Percentiles rank a stretch among this genome's conserved stretches.
Evolutionary conservation across 2,113 vertebrate genomes (phyloP).

Genomic region (Arvicanthis niloticus): DNA sequence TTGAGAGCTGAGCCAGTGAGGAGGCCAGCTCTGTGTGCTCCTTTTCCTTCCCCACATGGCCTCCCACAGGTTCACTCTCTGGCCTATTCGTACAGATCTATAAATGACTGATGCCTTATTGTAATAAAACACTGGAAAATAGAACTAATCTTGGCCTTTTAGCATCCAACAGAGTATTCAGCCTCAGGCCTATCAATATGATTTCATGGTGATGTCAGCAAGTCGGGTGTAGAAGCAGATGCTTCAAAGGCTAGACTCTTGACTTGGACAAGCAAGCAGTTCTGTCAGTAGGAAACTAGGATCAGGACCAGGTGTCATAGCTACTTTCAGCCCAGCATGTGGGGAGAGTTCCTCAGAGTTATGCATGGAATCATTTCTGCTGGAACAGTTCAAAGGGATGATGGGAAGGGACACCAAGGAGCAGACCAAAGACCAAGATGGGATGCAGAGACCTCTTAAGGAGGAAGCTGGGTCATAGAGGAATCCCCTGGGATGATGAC

Average conservation of each 20-base stretch:
- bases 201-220: background rate
- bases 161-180: background rate
- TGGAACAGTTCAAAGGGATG: background rate
- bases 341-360: background rate
- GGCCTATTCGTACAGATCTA: background rate
- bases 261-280: background rate
- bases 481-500: background rate
- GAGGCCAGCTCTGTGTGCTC: background rate
- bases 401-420: background rate
- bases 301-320: rapidly evolving
- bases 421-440: background rate
- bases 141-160: background rate
- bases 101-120: background rate
- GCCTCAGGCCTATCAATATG: background rate
- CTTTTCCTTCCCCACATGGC: too few species aligned
- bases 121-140: background rate
- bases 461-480: background rate
- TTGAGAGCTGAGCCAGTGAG: background rate
- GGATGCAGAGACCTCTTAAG: background rate
- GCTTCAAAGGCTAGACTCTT: background rate
- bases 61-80: background rate
- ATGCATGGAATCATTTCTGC: background rate
- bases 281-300: background rate
- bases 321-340: background rate
- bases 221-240: background rate